Evolutionary conservation across 2,113 vertebrate species (phyloP).

Genomic region (Trichomycterus rosablanca): DNA sequence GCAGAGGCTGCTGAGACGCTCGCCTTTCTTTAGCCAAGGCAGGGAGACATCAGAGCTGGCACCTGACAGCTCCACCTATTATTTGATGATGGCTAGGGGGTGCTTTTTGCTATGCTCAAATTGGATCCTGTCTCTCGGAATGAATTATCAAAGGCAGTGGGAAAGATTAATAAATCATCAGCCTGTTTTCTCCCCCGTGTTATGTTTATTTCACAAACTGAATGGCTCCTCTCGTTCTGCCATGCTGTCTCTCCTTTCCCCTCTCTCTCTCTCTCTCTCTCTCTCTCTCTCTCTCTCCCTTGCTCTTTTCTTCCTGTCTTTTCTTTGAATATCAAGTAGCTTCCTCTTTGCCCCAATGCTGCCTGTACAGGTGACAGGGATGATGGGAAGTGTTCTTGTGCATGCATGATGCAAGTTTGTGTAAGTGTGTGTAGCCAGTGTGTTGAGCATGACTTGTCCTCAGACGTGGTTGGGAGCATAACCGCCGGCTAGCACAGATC

Average conservation of each 20-base stretch:
- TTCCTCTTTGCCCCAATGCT: constrained; percentile 22
- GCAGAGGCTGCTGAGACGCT: constrained; percentile 20
- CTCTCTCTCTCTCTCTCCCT: constrained; percentile 8
- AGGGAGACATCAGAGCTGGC: constrained; percentile 29
- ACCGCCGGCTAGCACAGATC: constrained; percentile 3
- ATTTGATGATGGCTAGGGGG: constrained; percentile 39
- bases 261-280: constrained; percentile 33
- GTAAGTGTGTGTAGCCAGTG: constrained; percentile 9
- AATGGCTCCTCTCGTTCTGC: constrained; percentile 43
- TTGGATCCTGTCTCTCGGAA: constrained; percentile 43
- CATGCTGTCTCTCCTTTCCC: constrained; percentile 42
- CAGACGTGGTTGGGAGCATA: constrained; percentile 7
- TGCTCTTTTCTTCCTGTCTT: constrained; percentile 21
- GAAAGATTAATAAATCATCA: constrained; percentile 48
- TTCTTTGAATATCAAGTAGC: constrained; percentile 36
- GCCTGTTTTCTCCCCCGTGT: constrained; percentile 39
- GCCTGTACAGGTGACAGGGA: constrained; percentile 34
- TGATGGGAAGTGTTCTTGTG: constrained; percentile 37
- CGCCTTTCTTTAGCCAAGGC: constrained; percentile 27
- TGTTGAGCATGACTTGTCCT: constrained; percentile 32
- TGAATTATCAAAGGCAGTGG: constrained; percentile 45
- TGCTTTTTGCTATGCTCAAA: constrained; percentile 36
- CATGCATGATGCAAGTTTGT: constrained; percentile 27
- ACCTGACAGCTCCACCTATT: constrained; percentile 46
- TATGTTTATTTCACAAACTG: constrained; percentile 45